phyloP scores from a whole-genome alignment of 2,113 vertebrate genomes.

The Sigmodon hispidus region DNA sequence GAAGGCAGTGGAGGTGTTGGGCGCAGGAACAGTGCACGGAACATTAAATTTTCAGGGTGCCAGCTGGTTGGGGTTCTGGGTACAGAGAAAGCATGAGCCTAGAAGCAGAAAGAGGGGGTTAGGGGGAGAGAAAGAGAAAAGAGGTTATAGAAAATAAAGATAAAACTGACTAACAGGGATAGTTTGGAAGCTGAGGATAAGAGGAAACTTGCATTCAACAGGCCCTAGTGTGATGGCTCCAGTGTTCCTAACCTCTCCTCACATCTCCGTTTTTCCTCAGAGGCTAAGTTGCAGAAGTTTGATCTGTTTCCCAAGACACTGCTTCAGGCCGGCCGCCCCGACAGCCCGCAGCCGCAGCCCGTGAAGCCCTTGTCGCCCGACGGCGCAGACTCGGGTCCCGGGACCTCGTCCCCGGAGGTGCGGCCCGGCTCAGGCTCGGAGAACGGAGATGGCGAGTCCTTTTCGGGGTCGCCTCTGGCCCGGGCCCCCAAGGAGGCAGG shows the following conservation, averaged over 20 bases:
- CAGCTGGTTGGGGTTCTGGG: background rate
- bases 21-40: background rate
- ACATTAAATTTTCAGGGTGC: background rate
- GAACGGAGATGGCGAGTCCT: slow-evolving; percentile 94
- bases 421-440: slow-evolving; percentile 94
- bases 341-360: slow-evolving; percentile 88
- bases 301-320: slow-evolving; percentile 95
- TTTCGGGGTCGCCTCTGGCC: slow-evolving; percentile 89
- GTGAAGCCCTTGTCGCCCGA: slow-evolving; percentile 92
- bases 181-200: background rate
- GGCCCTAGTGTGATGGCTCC: background rate
- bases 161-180: background rate
- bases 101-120: too few relatives aligned
- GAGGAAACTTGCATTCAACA: background rate
- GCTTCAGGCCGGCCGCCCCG: slow-evolving; percentile 87
- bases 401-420: slow-evolving; percentile 94
- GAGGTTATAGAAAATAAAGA: background rate
- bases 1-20: background rate
- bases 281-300: slow-evolving; percentile 96
- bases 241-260: background rate
- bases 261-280: slow-evolving; percentile 80
- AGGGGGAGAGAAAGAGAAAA: background rate
- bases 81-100: background rate
- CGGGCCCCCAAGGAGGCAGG: slow-evolving; percentile 89
- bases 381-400: slow-evolving; percentile 92